Base-by-base conservation (phyloP, 2,888 invertebrate genomes). In the Dyspetes luteomarginatus region DNA sequence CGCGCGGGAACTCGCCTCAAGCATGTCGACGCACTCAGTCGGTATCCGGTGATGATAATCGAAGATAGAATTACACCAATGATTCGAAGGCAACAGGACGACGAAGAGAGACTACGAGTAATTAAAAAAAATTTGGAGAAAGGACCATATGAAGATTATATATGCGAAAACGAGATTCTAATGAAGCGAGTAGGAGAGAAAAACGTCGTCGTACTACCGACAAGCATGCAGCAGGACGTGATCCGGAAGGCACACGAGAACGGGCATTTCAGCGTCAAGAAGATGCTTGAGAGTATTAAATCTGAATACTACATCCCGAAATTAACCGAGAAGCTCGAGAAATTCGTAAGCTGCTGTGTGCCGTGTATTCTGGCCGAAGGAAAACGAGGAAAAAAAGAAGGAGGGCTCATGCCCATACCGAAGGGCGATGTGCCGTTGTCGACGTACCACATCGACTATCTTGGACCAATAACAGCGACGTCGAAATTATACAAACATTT, bases 391-490 rank as follows among this genome's bases (percentile, higher is more conserved):
- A 89, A 87, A 73, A 74, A 82, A 45, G 89, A 89, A 82, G 86
- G 88, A 24, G 83, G 80, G n/a, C 62, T 89, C n/a, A 71, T 86
- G 64, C 82, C 86, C 0, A 83, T 89, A 4, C 76, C 83, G 1
- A 90, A 90, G 78, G 88, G 86, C 9, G 85, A 84, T 5, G 26
- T 36, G 1, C 90, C 89, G 7, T 73, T 90, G 5, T 58, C 86
- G 19, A 88, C 88, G 0, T 86, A 86, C 41, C 91, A 90, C 71
- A 68, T 88, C 3, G 90, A 91, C 74, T 87, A 90, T 80, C 64
- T 90, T 19, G 89, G 89, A 22, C 90, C 89, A 5, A 77, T 91
- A 73, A 68, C 79, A 2, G 72, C 85, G 17, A 90, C 88, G 1
- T 78, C 83, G 15, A 89, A 89, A 68, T 80, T 81, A 17, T 89